Percentiles rank a stretch among this genome's conserved stretches.
Evolutionary conservation across 2,113 vertebrate genomes (phyloP).

Genomic region (Pimephales promelas): DNA sequence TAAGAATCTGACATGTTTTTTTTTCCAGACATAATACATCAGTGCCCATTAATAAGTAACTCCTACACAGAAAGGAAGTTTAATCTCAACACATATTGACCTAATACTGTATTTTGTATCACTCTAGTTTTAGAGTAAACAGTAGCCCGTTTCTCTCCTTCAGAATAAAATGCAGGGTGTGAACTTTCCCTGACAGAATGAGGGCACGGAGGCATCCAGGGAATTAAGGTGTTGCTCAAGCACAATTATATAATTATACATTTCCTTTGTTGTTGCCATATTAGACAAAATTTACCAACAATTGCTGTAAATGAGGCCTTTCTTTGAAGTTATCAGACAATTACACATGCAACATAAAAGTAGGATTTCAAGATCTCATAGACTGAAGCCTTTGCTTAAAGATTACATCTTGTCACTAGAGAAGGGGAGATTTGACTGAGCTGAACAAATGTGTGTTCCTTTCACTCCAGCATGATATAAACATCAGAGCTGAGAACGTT

Average conservation of each 20-base stretch:
- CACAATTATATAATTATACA: slow-evolving; percentile 64
- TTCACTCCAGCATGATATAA: slow-evolving; percentile 14
- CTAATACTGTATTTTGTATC: slow-evolving; percentile 50
- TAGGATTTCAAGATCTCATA: slow-evolving; percentile 15
- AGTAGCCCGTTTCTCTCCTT: slow-evolving; percentile 51
- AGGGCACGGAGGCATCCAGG: slow-evolving; percentile 50
- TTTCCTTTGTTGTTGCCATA: slow-evolving; percentile 56
- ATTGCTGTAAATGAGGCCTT: slow-evolving; percentile 44
- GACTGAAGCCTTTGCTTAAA: slow-evolving; percentile 37
- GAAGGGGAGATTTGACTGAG: slow-evolving; percentile 29
- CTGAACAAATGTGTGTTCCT: neutral
- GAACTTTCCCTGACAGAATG: slow-evolving; percentile 67
- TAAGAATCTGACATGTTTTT: neutral
- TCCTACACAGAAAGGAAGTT: neutral
- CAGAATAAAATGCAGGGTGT: slow-evolving; percentile 50
- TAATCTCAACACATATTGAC: neutral
- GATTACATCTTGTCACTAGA: slow-evolving; percentile 41
- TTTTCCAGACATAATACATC: neutral
- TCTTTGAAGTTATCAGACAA: slow-evolving; percentile 49
- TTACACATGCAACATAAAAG: slow-evolving; percentile 32
- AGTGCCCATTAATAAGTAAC: neutral
- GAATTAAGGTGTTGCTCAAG: slow-evolving; percentile 60
- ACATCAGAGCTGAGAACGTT: slow-evolving; percentile 8
- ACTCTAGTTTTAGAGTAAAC: slow-evolving; percentile 35
- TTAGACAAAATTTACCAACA: slow-evolving; percentile 53